Evolutionary conservation across 2,888 invertebrate genomes (phyloP), one percentile per base, ranked within the genome.

Genomic region (Drosophila peninsularis): DNA sequence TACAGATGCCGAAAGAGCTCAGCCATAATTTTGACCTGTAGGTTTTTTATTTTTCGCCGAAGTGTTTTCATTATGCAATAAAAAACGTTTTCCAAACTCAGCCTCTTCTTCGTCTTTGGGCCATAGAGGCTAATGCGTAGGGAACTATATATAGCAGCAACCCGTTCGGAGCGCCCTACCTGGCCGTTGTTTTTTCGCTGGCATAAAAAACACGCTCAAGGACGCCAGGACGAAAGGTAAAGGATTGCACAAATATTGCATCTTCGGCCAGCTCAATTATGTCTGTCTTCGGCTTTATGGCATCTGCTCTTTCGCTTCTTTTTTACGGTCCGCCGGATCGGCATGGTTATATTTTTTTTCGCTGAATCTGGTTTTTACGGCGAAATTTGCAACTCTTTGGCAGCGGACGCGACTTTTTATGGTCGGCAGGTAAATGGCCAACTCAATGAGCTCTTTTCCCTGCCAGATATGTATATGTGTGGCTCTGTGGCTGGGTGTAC

Each of bases 181-280:
- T 82, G 75, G 9, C 21, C n/a, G 4, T n/a, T 45, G 39, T 36
- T 5, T 5, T 44, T 53, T 4, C 24, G 24, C 24, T 50, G 30
- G 53, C 64, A 49, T 78, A 82, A 82, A 88, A 88, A 80, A 67
- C 44, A 36, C 64, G 62, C 78, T 71, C 85, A 85, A 85, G 85
- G 88, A n/a, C 82, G 34, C 85, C 83, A 85, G 85, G 88, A 54
- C 64, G 10, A 37, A n/a, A 24, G 37, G 74, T 63, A 90, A 90
- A 90, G 90, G 91, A 90, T 90, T 90, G 89, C 90, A 89, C 90
- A 90, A 85, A 91, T 87, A 88, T 90, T 90, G 91, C 90, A 88
- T 90, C 76, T 89, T 87, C 62, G 57, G 60, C 70, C 37, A 58
- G 41, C 76, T 84, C 47, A 88, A 85, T 88, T 82, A 88, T 69